Evolutionary conservation across 2,888 invertebrate genomes (phyloP).

Genomic region (Cerastis leucographa): DNA sequence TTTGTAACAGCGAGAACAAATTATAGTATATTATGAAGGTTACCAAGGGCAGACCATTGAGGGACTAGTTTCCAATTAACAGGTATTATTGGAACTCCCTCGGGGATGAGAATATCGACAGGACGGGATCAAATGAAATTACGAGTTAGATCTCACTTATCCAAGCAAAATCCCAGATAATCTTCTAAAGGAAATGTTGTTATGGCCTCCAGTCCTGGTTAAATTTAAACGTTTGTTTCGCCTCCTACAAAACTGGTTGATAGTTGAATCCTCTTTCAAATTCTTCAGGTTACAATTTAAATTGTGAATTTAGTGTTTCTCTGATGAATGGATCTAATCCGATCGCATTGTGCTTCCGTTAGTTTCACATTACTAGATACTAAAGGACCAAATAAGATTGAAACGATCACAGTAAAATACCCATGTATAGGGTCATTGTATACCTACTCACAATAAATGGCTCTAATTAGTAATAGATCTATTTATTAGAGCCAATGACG

Average conservation of each 20-base stretch:
- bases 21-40: slow-evolving; percentile 53
- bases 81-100: slow-evolving; percentile 75
- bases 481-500: not conserved
- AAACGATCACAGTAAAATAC: not conserved
- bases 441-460: not conserved
- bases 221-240: slow-evolving; percentile 56
- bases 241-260: slow-evolving; percentile 34
- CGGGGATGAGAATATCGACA: slow-evolving; percentile 75
- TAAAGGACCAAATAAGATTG: slow-evolving; percentile 16
- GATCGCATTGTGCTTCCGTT: slow-evolving; percentile 17
- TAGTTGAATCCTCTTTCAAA: slow-evolving; percentile 45
- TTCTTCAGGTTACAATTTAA: slow-evolving; percentile 59
- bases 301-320: slow-evolving; percentile 56
- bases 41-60: slow-evolving; percentile 63
- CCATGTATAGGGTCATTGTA: not conserved
- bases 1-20: slow-evolving; percentile 48
- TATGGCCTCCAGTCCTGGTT: slow-evolving; percentile 46
- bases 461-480: not conserved
- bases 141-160: slow-evolving; percentile 74
- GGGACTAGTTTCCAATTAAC: slow-evolving; percentile 80
- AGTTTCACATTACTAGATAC: slow-evolving; percentile 24
- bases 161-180: slow-evolving; percentile 72
- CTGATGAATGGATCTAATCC: slow-evolving; percentile 43
- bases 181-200: slow-evolving; percentile 68
- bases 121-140: slow-evolving; percentile 78